Evolutionary conservation across 2,113 vertebrate genomes (phyloP).

Genomic region (Dicaeum eximium): DNA sequence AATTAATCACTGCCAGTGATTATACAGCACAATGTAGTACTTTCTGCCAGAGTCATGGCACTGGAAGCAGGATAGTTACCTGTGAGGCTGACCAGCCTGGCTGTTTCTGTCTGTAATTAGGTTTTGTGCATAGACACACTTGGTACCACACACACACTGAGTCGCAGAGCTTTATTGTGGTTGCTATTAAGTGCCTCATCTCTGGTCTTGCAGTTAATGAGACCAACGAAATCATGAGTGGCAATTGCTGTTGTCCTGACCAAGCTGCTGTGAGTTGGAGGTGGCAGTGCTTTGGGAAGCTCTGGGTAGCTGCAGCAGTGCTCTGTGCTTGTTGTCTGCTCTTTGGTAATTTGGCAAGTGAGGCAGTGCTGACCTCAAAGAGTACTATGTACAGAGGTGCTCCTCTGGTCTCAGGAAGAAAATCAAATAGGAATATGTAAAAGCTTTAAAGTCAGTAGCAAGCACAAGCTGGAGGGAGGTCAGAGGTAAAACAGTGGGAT

Average conservation of each 20-base stretch:
- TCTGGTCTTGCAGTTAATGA: neutral
- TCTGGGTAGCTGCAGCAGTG: neutral
- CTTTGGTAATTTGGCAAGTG: neutral
- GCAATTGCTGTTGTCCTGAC: neutral
- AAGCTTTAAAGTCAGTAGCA: neutral
- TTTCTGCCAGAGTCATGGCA: accelerated
- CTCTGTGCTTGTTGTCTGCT: neutral
- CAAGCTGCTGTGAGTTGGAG: accelerated
- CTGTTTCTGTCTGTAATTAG: neutral
- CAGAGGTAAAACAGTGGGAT: neutral
- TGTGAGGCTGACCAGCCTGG: neutral
- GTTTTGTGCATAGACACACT: neutral
- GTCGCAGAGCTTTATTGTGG: neutral
- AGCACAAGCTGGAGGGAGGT: neutral
- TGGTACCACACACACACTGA: neutral
- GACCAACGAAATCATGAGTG: neutral
- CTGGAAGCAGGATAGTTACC: neutral
- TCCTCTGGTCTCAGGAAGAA: neutral
- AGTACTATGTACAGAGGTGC: neutral
- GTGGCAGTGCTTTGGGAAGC: neutral
- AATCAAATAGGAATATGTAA: neutral
- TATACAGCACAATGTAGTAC: neutral
- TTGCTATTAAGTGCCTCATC: neutral
- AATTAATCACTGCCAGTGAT: accelerated
- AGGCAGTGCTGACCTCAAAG: neutral